Base-by-base conservation (phyloP, 2,888 invertebrate species). In the Pristionchus entomophagus region DNA sequence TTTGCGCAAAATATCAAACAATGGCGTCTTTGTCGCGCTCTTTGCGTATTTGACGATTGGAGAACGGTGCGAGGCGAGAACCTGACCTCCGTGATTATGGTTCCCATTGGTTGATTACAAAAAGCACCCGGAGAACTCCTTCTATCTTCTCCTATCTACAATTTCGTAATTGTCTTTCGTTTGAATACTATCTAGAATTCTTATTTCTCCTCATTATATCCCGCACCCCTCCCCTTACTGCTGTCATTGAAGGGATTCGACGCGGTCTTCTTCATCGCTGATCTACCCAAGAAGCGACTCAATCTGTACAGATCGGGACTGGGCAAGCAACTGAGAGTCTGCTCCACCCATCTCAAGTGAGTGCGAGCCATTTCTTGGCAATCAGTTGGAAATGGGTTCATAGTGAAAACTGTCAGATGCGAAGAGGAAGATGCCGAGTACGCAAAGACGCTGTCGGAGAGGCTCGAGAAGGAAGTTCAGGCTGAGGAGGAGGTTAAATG, bases 241-340 rank as follows among this genome's bases (percentile, higher is more conserved):
- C n/a, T n/a, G n/a, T n/a, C n/a, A 29, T 41, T 78, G 10, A 41
- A 56, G 77, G 86, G 90, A 22, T 88, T 90, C 82, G 93, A 93
- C 86, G 92, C 92, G 0, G 87, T 93, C 41, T 93, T 93, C 87
- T 91, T 93, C 86, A 88, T 91, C 26, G 92, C 91, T 45, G 92
- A 93, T 78, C 88, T 93, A 82, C 89, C 91, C 6, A 87, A 90
- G 56, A 90, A 90, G 73, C 86, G 88, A 26, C 85, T 93, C 45
- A 87, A 89, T 41, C 88, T 93, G 69, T 90, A 89, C 65, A 88
- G 92, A 38, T 91, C 91, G n/a, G 93, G 93, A 29, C 69, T 87
- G 59, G 90, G 93, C 65, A 87, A 87, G 56, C 86, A 88, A 49
- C 90, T 93, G 38, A 85, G 88, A 22, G 84, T 93, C 17, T 93